Base-by-base conservation (phyloP, 2,888 invertebrate genomes). In the Ypsolopha scabrella region DNA sequence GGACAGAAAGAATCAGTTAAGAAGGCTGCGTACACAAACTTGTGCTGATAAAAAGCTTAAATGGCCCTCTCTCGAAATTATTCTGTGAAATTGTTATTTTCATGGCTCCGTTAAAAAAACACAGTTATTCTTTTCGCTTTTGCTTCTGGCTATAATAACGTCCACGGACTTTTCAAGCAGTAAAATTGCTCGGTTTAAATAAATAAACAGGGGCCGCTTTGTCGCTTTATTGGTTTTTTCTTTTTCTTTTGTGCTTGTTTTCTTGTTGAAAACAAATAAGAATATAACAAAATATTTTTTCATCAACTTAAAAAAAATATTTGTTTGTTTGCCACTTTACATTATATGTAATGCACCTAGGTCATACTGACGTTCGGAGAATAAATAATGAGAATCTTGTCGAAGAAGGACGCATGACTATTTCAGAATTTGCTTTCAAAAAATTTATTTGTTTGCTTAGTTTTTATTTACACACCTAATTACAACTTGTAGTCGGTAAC, bases 1-100 rank as follows among this genome's bases (percentile, higher is more conserved):
- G 24, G 24, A 24, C 24, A 24, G 24, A 24, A 24, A 24, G 24
- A 24, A 24, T 24, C 54, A 67, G 74, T 52, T 72, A 67, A 78
- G 78, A 78, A 80, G 75, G 74, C 80, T 81, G 79, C 70, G 68
- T 75, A 82, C 68, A 81, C 79, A 78, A 78, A 76, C 72, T 75
- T 76, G 65, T 60, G 60, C 73, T 76, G 83, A 82, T 81, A 82
- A 83, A 81, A 81, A 79, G 78, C 80, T 78, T 70, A 79, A 80
- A 79, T 76, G 78, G 74, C 73, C 72, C 64, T 67, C 72, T 75
- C 67, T 67, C 71, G 79, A 49, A 82, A 82, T 81, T 80, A 80
- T 80, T 71, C 75, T 63, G 61, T 64, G 63, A 72, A 79, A 79
- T 80, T 81, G 77, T 81, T 81, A 81, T 80, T 78, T 74, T 75